A percentile compares a stretch with the other conserved stretches of the same genome.
phyloP scores from a whole-genome alignment of 2,888 invertebrate species.

The Hermodice carunculata region DNA sequence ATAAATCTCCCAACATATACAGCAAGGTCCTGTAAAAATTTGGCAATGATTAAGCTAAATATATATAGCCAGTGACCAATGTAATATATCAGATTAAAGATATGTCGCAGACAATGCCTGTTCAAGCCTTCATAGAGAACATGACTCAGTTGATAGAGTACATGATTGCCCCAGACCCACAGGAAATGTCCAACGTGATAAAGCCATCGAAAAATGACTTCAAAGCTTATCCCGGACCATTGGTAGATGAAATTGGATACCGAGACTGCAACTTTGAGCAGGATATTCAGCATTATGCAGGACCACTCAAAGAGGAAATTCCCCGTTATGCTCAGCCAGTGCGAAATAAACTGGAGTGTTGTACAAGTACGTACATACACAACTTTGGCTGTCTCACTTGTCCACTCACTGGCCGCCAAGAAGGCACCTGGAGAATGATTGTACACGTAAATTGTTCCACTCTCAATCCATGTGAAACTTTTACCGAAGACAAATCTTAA shows the following conservation, averaged over 20 bases:
- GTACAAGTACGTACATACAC: too few relatives aligned
- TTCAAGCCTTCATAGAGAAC: conserved; percentile 29
- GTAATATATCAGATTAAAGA: neutral
- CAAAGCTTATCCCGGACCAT: neutral
- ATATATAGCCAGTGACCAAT: conserved; percentile 8
- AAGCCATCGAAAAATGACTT: neutral
- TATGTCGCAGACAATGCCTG: conserved; percentile 24
- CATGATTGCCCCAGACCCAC: conserved; percentile 16
- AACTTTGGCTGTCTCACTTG: conserved; percentile 4
- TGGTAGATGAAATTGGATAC: neutral
- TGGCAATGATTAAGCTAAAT: conserved; percentile 28
- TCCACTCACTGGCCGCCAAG: conserved; percentile 12
- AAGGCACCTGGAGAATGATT: conserved; percentile 27
- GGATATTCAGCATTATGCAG: neutral
- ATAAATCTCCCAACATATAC: conserved; percentile 30
- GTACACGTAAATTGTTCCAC: conserved; percentile 8
- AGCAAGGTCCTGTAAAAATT: conserved; percentile 34
- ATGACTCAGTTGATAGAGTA: conserved; percentile 4
- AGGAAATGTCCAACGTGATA: too few relatives aligned
- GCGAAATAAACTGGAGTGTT: neutral
- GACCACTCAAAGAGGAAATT: conserved; percentile 2
- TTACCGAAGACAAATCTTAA: too few relatives aligned
- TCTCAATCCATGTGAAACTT: too few relatives aligned
- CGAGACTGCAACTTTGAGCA: conserved; percentile 3
- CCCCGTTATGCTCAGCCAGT: neutral